Percentiles rank a stretch among this genome's conserved stretches.
phyloP scores from a whole-genome alignment of 2,797 vertebrate species.

The Catostomus latipinnis region DNA sequence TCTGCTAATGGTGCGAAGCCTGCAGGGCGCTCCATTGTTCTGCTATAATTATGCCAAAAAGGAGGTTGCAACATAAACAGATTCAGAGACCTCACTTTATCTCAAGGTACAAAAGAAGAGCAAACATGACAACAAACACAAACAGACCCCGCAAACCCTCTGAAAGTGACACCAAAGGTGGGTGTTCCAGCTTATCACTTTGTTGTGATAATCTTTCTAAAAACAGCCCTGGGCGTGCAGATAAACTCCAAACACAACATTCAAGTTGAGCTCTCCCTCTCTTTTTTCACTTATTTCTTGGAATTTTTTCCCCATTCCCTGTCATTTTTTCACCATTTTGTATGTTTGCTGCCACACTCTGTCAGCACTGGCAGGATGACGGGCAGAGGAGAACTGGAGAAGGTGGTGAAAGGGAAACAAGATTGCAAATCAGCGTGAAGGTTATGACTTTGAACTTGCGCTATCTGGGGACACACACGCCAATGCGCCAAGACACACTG shows the following conservation, averaged over 20 bases:
- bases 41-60: constrained; percentile 81
- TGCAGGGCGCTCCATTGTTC: constrained; percentile 78
- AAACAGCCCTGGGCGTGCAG: constrained; percentile 63
- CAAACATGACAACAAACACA: constrained; percentile 43
- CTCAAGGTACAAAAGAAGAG: constrained; percentile 37
- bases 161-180: constrained; percentile 50
- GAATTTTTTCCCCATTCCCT: constrained; percentile 4
- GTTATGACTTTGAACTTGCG: constrained; percentile 59
- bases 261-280: constrained; percentile 47
- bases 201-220: constrained; percentile 66
- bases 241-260: constrained; percentile 61
- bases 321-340: constrained; percentile 18
- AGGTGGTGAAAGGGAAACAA: constrained; percentile 46
- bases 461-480: constrained; percentile 42
- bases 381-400: constrained; percentile 39
- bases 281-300: constrained; percentile 4
- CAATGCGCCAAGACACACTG: constrained; percentile 21
- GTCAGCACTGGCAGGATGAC: constrained; percentile 29
- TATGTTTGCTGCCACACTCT: constrained; percentile 37
- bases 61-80: constrained; percentile 52
- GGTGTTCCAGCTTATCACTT: constrained; percentile 61
- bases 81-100: constrained; percentile 38
- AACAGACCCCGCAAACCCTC: constrained; percentile 21
- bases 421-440: constrained; percentile 59
- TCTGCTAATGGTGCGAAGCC: constrained; percentile 72